Base-by-base conservation (phyloP, 2,888 invertebrate genomes). In the Stenoptilia bipunctidactyla region DNA sequence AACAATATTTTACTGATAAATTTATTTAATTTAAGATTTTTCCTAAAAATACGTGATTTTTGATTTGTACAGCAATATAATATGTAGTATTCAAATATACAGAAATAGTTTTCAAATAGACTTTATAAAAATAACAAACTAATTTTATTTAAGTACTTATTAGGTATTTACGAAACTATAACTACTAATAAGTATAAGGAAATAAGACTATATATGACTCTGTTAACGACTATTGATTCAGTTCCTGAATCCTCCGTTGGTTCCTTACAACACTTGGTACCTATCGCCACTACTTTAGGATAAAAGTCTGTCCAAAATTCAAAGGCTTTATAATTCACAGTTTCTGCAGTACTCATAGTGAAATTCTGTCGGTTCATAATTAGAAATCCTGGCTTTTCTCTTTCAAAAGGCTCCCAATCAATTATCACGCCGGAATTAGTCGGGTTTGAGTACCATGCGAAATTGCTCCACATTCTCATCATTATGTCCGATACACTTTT, bases 281-380 rank as follows among this genome's bases (percentile, higher is more conserved):
- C 89, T 45, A 91, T 88, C 54, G 88, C 87, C 9, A 92, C 72
- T 33, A 93, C 88, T 68, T 87, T 90, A 0, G 93, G 93, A 61
- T 92, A 94, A 63, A 92, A 92, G 45, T 91, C 89, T 52, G 92
- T 92, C 94, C 94, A 94, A 71, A 94, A 94, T 46, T 90, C 89
- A 47, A 93, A 87, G 14, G 91, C 89, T 56, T 90, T 91, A 56
- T 92, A 92, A 68, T 93, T 91, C 20, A 93, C 83, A 20, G 82
- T 86, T 1, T 77, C 80, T 0, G 87, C 66, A 50, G 89, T 88
- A 51, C 90, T 91, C 89, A 93, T 92, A 45, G 90, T 90, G 55
- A 93, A 92, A 52, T 88, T 91, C 47, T 80, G 71, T 38, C 90
- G 86, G 59, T 93, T 91, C 37, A 94, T 89, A 15, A 92, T 88